phyloP scores from a whole-genome alignment of 1,140 invertebrate species.

The Apis mellifera region Amel_HAv3.1 CM009940.2:12290001-12290500 shows the following conservation, averaged over 20 bases:
- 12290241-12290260: not conserved
- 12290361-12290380: not conserved
- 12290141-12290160: no score
- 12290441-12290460: no score
- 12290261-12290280: not conserved
- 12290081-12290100: not conserved
- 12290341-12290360: conserved; percentile 2
- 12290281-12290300: not conserved
- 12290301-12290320: not conserved
- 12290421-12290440: no score
- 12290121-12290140: not conserved
- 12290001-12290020: not conserved
- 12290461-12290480: no score
- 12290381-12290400: no score
- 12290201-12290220: not conserved
- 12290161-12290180: not conserved
- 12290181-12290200: not conserved
- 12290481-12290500: no score
- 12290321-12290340: not conserved
- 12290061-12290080: not conserved
- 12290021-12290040: not conserved
- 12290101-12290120: not conserved
- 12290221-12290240: not conserved
- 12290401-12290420: no score
- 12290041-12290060: not conserved